Evolutionary conservation across 2,888 invertebrate species (phyloP).

Genomic region (Adela reaumurella): DNA sequence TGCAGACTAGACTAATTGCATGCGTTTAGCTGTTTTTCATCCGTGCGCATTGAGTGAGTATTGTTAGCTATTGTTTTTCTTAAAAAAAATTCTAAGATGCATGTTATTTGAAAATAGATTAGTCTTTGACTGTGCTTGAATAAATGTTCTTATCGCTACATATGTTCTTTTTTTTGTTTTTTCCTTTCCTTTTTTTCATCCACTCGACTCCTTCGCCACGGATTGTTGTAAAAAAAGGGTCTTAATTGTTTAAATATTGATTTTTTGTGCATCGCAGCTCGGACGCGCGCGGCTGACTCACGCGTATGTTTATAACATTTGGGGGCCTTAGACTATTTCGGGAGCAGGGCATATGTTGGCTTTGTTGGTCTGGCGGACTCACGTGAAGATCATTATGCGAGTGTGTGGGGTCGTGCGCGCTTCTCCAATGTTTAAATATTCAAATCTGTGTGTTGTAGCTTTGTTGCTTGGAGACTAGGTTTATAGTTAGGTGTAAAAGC

Average conservation of each 20-base stretch:
- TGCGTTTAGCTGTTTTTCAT: slow-evolving; percentile 29
- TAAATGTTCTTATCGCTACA: background rate
- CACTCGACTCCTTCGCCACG: background rate
- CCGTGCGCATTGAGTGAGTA: slow-evolving; percentile 30
- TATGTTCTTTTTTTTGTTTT: background rate
- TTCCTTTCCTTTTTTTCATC: background rate
- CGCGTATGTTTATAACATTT: slow-evolving; percentile 46
- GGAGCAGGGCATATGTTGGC: slow-evolving; percentile 44
- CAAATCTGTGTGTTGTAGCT: background rate
- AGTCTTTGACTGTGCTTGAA: background rate
- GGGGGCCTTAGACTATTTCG: slow-evolving; percentile 51
- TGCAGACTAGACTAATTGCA: slow-evolving; percentile 33
- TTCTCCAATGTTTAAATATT: background rate
- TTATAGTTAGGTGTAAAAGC: background rate
- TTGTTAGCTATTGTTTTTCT: no score
- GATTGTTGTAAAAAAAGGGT: slow-evolving; percentile 13
- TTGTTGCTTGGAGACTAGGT: background rate
- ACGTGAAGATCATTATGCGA: slow-evolving; percentile 27
- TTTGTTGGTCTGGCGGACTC: slow-evolving; percentile 20
- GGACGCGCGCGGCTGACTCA: slow-evolving; percentile 29
- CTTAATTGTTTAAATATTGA: slow-evolving; percentile 41
- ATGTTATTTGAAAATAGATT: background rate
- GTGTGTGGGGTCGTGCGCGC: slow-evolving; percentile 11
- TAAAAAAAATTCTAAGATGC: no score
- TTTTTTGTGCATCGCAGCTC: slow-evolving; percentile 25